These are phyloP conservation scores for Anorthoa munda DNA, from an alignment of 2,888 invertebrate genomes.

Conservation along the genomic window DNA sequence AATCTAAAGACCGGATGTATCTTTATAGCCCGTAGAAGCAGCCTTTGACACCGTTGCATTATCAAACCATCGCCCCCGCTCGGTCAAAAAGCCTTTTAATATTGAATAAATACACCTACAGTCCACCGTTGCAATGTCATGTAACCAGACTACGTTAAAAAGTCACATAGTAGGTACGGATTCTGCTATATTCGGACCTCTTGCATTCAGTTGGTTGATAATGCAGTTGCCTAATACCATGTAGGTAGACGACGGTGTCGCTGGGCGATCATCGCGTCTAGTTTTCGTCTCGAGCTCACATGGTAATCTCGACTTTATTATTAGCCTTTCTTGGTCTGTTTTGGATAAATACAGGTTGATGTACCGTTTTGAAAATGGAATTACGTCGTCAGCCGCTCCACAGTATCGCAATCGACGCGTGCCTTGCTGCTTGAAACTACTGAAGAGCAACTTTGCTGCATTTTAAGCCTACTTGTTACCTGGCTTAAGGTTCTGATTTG, in stretches of 20 bases:
- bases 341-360: slow-evolving; percentile 56
- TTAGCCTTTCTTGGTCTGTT: slow-evolving; percentile 52
- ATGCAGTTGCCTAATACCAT: slow-evolving; percentile 85
- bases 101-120: slow-evolving; percentile 86
- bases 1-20: slow-evolving; percentile 78
- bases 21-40: slow-evolving; percentile 72
- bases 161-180: slow-evolving; percentile 51
- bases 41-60: slow-evolving; percentile 84
- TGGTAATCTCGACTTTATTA: slow-evolving; percentile 69
- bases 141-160: slow-evolving; percentile 65
- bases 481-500: slow-evolving; percentile 61
- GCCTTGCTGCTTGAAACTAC: slow-evolving; percentile 74
- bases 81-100: slow-evolving; percentile 80
- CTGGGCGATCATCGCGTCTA: slow-evolving; percentile 79
- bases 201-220: slow-evolving; percentile 72
- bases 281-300: slow-evolving; percentile 60
- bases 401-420: slow-evolving; percentile 87
- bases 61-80: slow-evolving; percentile 81
- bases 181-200: slow-evolving; percentile 57
- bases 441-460: slow-evolving; percentile 56
- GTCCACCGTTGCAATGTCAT: slow-evolving; percentile 76
- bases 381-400: slow-evolving; percentile 68
- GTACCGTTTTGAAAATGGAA: slow-evolving; percentile 79
- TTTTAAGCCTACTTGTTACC: slow-evolving; percentile 68
- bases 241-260: slow-evolving; percentile 83